Base-by-base conservation (phyloP, 37 sponge, comb jelly and placozoan species). In the Crambe crambe region DNA sequence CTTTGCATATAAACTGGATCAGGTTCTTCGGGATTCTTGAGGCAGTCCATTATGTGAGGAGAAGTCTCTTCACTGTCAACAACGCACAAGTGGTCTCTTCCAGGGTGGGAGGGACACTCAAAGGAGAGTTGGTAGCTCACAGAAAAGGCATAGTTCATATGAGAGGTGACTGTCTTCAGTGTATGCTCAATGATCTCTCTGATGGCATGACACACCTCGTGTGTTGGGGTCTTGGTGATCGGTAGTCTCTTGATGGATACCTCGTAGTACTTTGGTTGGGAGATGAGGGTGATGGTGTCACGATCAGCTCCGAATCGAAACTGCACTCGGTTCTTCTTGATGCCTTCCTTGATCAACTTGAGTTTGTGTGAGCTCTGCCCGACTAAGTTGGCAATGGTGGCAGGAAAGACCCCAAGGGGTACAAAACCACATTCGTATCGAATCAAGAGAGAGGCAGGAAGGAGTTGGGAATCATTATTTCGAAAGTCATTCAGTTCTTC, bases 71-170 rank as follows among this genome's bases (percentile, higher is more conserved):
- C 8, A 23, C 21, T 12, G 18, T 58, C 59, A 3, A 58, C 21
- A 23, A 58, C 59, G 20, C 59, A 58, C 59, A 58, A 58, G 59
- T 58, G 59, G 26, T 58, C 59, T 12, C 20, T 58, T 26, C 59
- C 59, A 58, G 59, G 59, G 59, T 58, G 59, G 25, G 59, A 58
- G 59, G 59, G 59, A 58, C 59, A 58, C 59, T 58, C 59, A 58
- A 58, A 58, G 59, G 59, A 58, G 59, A 58, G 25, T 12, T 58
- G 17, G 20, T 58, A 58, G 59, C 25, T 26, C 59, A 58, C 25
- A 26, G 25, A 18, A 12, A 3, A 18, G 59, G 26, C 59, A 26
- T 58, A 58, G 59, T 58, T 58, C 8, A 58, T 58, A 26, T 58
- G 8, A 26, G 8, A 4, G 25, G 26, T 58, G 59, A 58, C 59